Conservation (phyloP, 2,797 vertebrate species). For the Loris lydekkerianus region DNA sequence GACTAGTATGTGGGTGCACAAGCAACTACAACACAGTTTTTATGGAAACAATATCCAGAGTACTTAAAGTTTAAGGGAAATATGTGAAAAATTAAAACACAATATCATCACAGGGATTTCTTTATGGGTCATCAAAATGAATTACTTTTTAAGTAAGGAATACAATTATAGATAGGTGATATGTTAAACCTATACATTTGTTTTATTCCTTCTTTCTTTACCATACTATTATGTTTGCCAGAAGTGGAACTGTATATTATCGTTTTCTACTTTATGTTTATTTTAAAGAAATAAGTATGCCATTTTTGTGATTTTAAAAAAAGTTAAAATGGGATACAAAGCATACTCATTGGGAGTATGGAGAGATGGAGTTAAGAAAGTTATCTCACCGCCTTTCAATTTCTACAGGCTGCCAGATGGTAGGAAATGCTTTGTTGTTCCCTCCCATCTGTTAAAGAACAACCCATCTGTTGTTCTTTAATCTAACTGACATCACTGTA, state of each 20-base stretch:
- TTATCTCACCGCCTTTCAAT: slow-evolving; percentile 50
- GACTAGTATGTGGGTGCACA: not conserved
- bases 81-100: slow-evolving; percentile 69
- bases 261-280: slow-evolving; percentile 19
- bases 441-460: slow-evolving; percentile 10
- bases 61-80: slow-evolving; percentile 8
- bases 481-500: slow-evolving; percentile 80
- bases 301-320: not conserved
- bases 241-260: not conserved
- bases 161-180: not conserved
- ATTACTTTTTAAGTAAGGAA: not conserved
- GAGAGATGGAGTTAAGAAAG: slow-evolving; percentile 65
- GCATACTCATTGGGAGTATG: not conserved
- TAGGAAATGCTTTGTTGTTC: slow-evolving; percentile 81
- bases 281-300: not conserved
- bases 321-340: not conserved
- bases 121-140: slow-evolving; percentile 16
- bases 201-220: too few species aligned
- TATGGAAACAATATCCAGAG: not conserved
- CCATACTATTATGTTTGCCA: not conserved
- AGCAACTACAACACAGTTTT: not conserved
- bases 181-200: not conserved
- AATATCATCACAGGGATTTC: not conserved
- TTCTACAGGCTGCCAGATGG: slow-evolving; percentile 74
- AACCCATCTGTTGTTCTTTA: slow-evolving; percentile 77